These are phyloP conservation scores for Hydrozoanthus tunicans DNA, from an alignment of 64 coral and sea anemone genomes.

Conservation along the genomic window DNA sequence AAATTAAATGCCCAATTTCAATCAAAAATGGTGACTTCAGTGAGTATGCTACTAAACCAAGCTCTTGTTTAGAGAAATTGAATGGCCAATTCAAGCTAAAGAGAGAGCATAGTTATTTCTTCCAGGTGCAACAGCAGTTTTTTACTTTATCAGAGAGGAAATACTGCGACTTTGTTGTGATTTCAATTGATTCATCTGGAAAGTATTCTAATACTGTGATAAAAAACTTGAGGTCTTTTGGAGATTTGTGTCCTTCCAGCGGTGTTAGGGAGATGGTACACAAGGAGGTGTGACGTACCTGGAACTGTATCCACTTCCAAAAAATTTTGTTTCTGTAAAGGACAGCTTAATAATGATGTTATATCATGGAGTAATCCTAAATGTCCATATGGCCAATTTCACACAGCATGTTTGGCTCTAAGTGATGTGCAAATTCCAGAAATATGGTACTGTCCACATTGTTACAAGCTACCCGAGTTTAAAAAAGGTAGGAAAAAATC, in stretches of 20 bases:
- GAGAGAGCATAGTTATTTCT: conserved; percentile 45
- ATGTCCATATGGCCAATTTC: conserved; percentile 66
- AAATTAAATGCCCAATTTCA: conserved; percentile 55
- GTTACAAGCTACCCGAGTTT: conserved; percentile 67
- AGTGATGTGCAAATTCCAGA: conserved; percentile 39
- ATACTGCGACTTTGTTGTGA: conserved; percentile 69
- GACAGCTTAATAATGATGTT: conserved; percentile 16
- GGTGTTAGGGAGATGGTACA: conserved; percentile 49
- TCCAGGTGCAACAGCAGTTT: conserved; percentile 64
- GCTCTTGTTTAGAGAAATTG: conserved; percentile 49
- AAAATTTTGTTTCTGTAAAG: conserved; percentile 71
- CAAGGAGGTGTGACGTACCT: conserved; percentile 47
- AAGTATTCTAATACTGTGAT: conserved; percentile 45
- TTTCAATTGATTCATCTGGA: conserved; percentile 50
- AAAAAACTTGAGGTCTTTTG: conserved; percentile 54
- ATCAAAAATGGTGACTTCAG: conserved; percentile 55
- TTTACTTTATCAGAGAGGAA: conserved; percentile 61
- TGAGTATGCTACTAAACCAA: conserved; percentile 46
- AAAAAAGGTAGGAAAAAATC: conserved; percentile 19
- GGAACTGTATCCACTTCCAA: conserved; percentile 2
- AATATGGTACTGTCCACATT: conserved; percentile 62
- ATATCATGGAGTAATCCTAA: conserved; percentile 56
- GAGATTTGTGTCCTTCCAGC: conserved; percentile 47
- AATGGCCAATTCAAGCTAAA: conserved; percentile 56
- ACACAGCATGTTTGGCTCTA: conserved; percentile 56